phyloP scores from a whole-genome alignment of 1,140 invertebrate species.

The Schmidtea mediterranea region DNA sequence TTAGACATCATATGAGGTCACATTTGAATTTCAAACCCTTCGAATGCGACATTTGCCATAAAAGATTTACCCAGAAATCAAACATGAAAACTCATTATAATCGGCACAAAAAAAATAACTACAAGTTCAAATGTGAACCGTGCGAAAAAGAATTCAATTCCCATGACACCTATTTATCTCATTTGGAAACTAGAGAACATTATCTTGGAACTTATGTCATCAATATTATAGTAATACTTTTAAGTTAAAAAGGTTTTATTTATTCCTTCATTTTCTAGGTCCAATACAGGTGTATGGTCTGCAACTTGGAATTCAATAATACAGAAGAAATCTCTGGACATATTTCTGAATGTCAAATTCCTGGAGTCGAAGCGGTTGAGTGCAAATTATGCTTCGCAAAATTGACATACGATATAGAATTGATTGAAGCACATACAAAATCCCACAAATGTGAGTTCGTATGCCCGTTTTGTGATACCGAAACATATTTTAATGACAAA shows the following conservation, averaged over 20 bases:
- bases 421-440: no score
- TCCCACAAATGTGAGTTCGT: background rate
- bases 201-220: background rate
- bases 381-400: no score
- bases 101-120: slow-evolving; percentile 3
- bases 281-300: no score
- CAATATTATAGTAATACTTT: no score
- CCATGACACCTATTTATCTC: background rate
- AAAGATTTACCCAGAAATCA: slow-evolving; percentile 68
- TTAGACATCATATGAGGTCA: slow-evolving; percentile 28
- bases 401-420: no score
- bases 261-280: no score
- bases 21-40: slow-evolving; percentile 66
- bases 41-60: slow-evolving; percentile 59
- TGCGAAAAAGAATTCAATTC: background rate
- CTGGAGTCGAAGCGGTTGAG: no score
- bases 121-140: slow-evolving; percentile 1
- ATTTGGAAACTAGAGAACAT: background rate
- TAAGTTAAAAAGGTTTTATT: no score
- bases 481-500: background rate
- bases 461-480: background rate
- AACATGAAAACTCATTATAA: slow-evolving; percentile 45
- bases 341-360: no score
- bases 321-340: no score
- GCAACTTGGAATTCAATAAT: no score